Conservation (phyloP, 2,797 vertebrate genomes). For the Lithobates pipiens region DNA sequence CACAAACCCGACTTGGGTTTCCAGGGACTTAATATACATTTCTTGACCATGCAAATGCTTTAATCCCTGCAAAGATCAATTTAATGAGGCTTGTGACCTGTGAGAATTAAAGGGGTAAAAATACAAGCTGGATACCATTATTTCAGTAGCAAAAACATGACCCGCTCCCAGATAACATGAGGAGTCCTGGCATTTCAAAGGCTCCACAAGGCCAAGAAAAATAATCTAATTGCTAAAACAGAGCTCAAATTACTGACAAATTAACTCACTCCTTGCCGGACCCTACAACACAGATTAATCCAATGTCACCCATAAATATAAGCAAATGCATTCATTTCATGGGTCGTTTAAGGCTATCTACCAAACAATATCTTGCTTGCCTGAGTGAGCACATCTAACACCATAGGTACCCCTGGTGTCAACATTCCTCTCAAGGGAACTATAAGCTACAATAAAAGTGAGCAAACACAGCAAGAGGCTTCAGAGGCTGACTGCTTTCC, state of each 20-base stretch:
- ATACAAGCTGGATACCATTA: conserved; percentile 60
- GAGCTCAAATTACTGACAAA: conserved; percentile 50
- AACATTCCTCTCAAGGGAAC: too few species aligned
- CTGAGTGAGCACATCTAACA: not conserved
- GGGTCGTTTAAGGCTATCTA: not conserved
- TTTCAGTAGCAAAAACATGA: conserved; percentile 59
- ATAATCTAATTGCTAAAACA: conserved; percentile 53
- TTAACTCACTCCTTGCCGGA: conserved; percentile 39
- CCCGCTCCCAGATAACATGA: conserved; percentile 50
- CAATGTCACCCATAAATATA: not conserved
- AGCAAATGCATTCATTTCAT: not conserved
- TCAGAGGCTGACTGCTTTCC: too few species aligned
- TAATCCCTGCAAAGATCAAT: conserved; percentile 57
- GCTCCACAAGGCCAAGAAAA: conserved; percentile 49
- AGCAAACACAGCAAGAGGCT: too few species aligned
- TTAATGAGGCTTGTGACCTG: conserved; percentile 58
- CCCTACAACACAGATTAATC: not conserved
- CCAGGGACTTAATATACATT: conserved; percentile 33
- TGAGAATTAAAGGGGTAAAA: conserved; percentile 52
- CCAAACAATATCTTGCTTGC: not conserved
- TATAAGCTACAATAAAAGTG: too few species aligned
- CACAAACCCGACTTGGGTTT: conserved; percentile 15
- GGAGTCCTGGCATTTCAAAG: conserved; percentile 57
- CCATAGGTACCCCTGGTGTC: too few species aligned
- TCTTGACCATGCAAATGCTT: conserved; percentile 55